phyloP scores from a whole-genome alignment of 2,888 invertebrate species.

The Drosophila maculinotata region DNA sequence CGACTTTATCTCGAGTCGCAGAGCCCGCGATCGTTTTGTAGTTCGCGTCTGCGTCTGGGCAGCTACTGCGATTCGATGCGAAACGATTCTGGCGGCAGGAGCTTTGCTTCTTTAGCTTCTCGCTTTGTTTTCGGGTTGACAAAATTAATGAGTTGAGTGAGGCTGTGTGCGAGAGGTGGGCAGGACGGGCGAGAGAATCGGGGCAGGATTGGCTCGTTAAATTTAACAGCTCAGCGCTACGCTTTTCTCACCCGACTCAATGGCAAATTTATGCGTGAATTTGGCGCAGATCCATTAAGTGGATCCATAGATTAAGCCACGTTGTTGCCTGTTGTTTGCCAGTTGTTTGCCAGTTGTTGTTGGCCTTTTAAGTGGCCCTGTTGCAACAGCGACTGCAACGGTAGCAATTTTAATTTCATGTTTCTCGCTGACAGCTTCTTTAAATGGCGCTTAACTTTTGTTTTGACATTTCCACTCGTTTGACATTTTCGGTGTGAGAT shows the following conservation, averaged over 20 bases:
- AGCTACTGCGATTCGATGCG: conserved; percentile 73
- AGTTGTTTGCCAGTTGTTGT: conserved; percentile 19
- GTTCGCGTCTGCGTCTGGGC: conserved; percentile 59
- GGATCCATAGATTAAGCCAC: conserved; percentile 72
- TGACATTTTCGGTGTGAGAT: conserved; percentile 59
- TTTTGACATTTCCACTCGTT: conserved; percentile 58
- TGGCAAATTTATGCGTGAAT: conserved; percentile 80
- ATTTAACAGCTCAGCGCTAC: conserved; percentile 75
- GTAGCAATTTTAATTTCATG: conserved; percentile 71
- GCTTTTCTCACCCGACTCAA: conserved; percentile 64
- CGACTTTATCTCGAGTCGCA: conserved; percentile 58
- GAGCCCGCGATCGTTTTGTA: conserved; percentile 73
- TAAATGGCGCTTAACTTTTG: conserved; percentile 79
- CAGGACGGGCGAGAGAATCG: conserved; percentile 1
- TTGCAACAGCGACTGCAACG: conserved; percentile 52
- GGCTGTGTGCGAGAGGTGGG: conserved; percentile 2
- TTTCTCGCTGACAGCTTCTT: conserved; percentile 74
- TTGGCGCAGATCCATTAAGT: conserved; percentile 83
- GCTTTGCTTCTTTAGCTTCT: conserved; percentile 4
- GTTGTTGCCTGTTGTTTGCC: conserved; percentile 31
- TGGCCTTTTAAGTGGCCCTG: conserved; percentile 56
- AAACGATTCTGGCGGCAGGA: conserved; percentile 29
- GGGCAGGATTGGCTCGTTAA: conserved; percentile 63
- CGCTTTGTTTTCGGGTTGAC: conserved; percentile 65
- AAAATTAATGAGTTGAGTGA: conserved; percentile 74